phyloP scores from a whole-genome alignment of 2,888 invertebrate species.

The Pharmacophagus antenor region DNA sequence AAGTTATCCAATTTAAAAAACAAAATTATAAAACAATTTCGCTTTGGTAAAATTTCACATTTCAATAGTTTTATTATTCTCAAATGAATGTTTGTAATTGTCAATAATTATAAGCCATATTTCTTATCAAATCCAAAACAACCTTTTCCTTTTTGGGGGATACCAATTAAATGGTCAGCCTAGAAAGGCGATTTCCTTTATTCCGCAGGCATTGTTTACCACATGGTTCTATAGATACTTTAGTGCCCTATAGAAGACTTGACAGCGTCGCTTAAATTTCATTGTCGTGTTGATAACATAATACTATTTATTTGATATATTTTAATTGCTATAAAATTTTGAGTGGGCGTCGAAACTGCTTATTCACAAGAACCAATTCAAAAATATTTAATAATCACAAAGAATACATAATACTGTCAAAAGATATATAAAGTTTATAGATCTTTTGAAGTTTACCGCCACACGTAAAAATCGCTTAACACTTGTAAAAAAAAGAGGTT shows the following conservation, averaged over 20 bases:
- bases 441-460: neutral
- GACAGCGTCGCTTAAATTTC: conserved; percentile 39
- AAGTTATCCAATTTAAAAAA: too few relatives aligned
- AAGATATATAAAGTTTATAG: neutral
- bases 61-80: neutral
- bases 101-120: conserved; percentile 18
- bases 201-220: conserved; percentile 47
- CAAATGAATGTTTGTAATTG: neutral
- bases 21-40: too few relatives aligned
- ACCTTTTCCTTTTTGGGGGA: conserved; percentile 50
- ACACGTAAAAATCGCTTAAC: too few relatives aligned
- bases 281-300: conserved; percentile 54
- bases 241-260: conserved; percentile 32
- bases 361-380: conserved; percentile 40
- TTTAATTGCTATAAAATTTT: conserved; percentile 39
- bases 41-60: too few relatives aligned
- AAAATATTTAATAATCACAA: conserved; percentile 18
- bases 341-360: conserved; percentile 35
- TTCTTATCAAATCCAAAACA: conserved; percentile 42
- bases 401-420: conserved; percentile 1
- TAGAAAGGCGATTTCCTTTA: conserved; percentile 49
- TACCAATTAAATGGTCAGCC: conserved; percentile 52
- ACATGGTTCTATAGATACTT: conserved; percentile 33
- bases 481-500: too few relatives aligned
- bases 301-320: conserved; percentile 55